Base-by-base conservation (phyloP, 35 echinoderm and acorn worm genomes). In the Heliocidaris tuberculata region DNA sequence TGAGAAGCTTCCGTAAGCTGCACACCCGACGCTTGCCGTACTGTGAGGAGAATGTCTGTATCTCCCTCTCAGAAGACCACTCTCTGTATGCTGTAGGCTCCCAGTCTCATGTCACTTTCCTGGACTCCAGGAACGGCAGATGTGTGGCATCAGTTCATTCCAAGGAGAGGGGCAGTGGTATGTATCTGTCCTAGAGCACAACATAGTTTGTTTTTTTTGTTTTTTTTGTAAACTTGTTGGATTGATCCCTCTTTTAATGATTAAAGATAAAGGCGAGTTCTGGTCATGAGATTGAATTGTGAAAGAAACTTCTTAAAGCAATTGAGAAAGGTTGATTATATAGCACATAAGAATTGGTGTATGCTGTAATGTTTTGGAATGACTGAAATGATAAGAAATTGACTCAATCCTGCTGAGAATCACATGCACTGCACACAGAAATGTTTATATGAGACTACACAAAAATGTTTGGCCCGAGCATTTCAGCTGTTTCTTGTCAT, bases 61-160 rank as follows among this genome's bases (percentile, higher is more conserved):
- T 99, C 86, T 85, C 94, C 9, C 65, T 99, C 15, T 96, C 96
- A n/a, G 87, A 96, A 32, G 95, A 96, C 85, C 86, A 94, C 78
- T 99, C 98, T 31, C 93, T 99, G 29, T 99, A 99, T 92, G 98
- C 95, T 21, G 98, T 99, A 9, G 98, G 98, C 7, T 99, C 98
- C 32, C 98, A 99, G 95, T 97, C 95, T 54, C 98, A 99, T 31
- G 93, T 99, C 32, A 94, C 98, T 16, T 96, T 99, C 86, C 94
- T 99, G 21, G 98, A 99, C 70, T 88, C 98, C 19, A 85, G 95
- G 85, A 90, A 70, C 49, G 93, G 90, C 12, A 97, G 96, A 85
- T 86, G 90, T 32, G 94, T 99, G 11, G 89, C 87, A 15, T 92
- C 96, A 32, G 94, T 99, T 86, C 86, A 92, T 29, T 96, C 97